Evolutionary conservation across 2,888 invertebrate species (phyloP), one percentile per base, ranked within the genome.

Genomic region (Torymus texanus): DNA sequence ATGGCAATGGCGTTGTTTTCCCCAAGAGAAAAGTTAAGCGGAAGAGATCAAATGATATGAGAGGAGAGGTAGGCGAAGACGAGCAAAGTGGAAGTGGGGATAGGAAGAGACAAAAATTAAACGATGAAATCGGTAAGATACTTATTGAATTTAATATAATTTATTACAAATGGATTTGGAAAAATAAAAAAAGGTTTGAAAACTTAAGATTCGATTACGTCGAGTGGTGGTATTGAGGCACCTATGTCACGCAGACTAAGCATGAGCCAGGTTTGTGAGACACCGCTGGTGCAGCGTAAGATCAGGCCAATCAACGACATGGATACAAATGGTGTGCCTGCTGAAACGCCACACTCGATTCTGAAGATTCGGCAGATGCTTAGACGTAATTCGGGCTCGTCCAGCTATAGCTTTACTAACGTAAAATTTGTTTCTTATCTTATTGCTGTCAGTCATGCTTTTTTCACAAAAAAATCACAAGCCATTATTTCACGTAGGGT

Each of bases 341-440:
- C 66, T 0, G 88, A 86, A 21, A 88, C 88, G 2, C 90, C 90
- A 0, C 90, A 90, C 13, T 90, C 90, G 1, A 90, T 90, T 58
- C 75, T 90, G 0, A 90, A 90, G 67, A 89, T 88, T 62, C 87
- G 89, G 0, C 89, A 88, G 59, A 81, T 90, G 66, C 85, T 89
- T 21, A 72, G 65, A 21, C 84, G 85, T 4, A 85, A 84, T 4
- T 88, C 88, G 0, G 81, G 83, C 0, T 88, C 88, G 0, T 84
- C 88, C 0, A 80, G 51, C 12, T 65, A 72, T 3, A 61, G 14
- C 13, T 68, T 56, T 12, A 16, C n/a, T 14, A 78, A 41, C 51
- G 78, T 78, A 12, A 61, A 56, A 72, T 10, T 18, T 18, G 59
- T 41, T 5, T 8, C 41, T 41, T 41, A 41, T 41, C 10, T 29